Evolutionary conservation across 2,797 vertebrate genomes (phyloP).

Genomic region (Sardinella longiceps): DNA sequence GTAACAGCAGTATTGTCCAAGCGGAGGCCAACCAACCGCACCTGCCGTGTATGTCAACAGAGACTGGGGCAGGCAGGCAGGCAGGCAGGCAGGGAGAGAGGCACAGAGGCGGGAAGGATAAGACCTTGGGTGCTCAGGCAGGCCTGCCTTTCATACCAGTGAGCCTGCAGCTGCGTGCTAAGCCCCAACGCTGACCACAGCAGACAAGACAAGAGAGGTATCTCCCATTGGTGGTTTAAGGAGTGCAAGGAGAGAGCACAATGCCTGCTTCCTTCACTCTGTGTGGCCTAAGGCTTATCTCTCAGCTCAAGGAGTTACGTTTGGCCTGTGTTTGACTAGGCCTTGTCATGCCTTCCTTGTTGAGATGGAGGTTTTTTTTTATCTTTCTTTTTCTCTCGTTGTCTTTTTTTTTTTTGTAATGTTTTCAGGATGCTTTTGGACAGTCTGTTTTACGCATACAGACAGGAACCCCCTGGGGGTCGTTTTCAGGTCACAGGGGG

Average conservation of each 20-base stretch:
- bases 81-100: conserved; percentile 71
- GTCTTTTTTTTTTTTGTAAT: conserved; percentile 69
- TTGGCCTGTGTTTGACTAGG: conserved; percentile 13
- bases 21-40: conserved; percentile 66
- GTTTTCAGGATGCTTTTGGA: conserved; percentile 79
- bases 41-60: conserved; percentile 75
- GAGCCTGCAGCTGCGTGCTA: conserved; percentile 46
- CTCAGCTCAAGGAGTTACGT: conserved; percentile 54
- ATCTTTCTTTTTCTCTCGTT: conserved; percentile 61
- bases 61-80: conserved; percentile 66
- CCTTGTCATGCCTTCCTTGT: neutral
- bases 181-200: conserved; percentile 67
- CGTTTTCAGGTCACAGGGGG: conserved; percentile 72
- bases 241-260: conserved; percentile 34
- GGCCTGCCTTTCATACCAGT: conserved; percentile 66
- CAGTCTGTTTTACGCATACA: conserved; percentile 83
- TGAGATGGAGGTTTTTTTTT: neutral
- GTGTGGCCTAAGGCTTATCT: conserved; percentile 75
- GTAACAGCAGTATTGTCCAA: conserved; percentile 49
- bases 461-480: conserved; percentile 75
- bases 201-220: conserved; percentile 70
- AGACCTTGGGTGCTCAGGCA: neutral
- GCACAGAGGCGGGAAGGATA: conserved; percentile 66
- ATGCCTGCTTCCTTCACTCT: conserved; percentile 63
- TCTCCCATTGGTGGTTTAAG: conserved; percentile 49